Evolutionary conservation across 2,113 vertebrate species (phyloP), one percentile per base, ranked within the genome.

Genomic region (Chloropsis hardwickii): DNA sequence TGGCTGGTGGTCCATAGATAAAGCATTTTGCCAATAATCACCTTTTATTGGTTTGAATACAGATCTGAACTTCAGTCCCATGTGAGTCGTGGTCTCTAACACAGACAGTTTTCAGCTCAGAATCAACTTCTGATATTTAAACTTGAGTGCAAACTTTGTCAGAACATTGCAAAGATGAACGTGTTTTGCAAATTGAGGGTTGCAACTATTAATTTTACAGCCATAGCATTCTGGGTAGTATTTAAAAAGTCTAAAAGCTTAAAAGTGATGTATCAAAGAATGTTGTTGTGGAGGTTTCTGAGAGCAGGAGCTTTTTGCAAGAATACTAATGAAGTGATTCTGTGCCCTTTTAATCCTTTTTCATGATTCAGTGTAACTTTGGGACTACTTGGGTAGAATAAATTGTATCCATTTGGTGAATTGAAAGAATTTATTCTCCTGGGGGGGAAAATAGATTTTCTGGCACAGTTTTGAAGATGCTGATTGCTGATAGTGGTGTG

Each of bases 71-170:
- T 71, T 81, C 31, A 67, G 33, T 65, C 65, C 28, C 15, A 6
- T 2, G 0, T 33, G 53, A 72, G 19, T 42, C 0, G 0, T 33
- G 35, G 16, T 77, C 23, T 87, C 42, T 54, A 35, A 50, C 12
- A 35, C 0, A 0, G 54, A 18, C 22, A 39, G 27, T 19, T 91
- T 81, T 35, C 66, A 81, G 50, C 39, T 78, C 21, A 22, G 58
- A 62, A 44, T 81, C 70, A 71, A 70, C 10, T 20, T 81, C 27
- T 76, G 61, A 28, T 71, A 33, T 23, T 80, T 70, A 28, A 80
- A 77, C 11, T 22, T 37, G 29, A 58, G 20, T 19, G 31, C n/a
- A 88, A 0, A 31, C 23, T 92, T 83, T 66, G 37, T 85, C 50
- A 69, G 25, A 86, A 42, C 28, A 12, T 9, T 33, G 24, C 19